Evolutionary conservation across 1,140 invertebrate genomes (phyloP).

Genomic region (Coptotermes formosanus): DNA sequence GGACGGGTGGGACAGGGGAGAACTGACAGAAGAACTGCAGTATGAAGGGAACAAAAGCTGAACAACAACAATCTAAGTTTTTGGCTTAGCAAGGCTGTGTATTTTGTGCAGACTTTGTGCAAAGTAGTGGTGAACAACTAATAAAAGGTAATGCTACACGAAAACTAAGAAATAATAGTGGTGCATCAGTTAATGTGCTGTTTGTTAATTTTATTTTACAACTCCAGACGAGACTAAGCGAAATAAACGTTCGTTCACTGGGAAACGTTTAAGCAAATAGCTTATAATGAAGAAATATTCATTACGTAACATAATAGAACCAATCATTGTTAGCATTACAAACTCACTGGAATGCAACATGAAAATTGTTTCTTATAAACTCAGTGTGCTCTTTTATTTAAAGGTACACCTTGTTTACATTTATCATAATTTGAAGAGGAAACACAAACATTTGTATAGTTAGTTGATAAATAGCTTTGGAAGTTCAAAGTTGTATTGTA

Average conservation of each 20-base stretch:
- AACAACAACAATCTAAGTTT: constrained; percentile 31
- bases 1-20: neutral
- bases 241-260: constrained; percentile 4
- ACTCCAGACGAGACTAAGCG: constrained; percentile 8
- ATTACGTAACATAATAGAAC: neutral
- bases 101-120: constrained; percentile 33
- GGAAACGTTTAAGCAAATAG: neutral
- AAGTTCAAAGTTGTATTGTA: constrained; percentile 31
- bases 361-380: neutral
- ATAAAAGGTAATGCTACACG: neutral
- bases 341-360: neutral
- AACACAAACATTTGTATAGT: constrained; percentile 33
- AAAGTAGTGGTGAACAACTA: constrained; percentile 5
- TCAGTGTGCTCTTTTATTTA: constrained; percentile 27
- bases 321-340: constrained; percentile 17
- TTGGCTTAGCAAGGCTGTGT: constrained; percentile 37
- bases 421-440: constrained; percentile 33
- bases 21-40: neutral
- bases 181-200: constrained; percentile 31
- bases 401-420: constrained; percentile 35
- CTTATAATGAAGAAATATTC: constrained; percentile 18
- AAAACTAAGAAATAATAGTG: constrained; percentile 21
- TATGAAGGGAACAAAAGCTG: neutral
- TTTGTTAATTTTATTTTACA: constrained; percentile 33
- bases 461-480: constrained; percentile 34